Conservation (phyloP, 1,140 invertebrate species). For the Pteromalus puparum region DNA sequence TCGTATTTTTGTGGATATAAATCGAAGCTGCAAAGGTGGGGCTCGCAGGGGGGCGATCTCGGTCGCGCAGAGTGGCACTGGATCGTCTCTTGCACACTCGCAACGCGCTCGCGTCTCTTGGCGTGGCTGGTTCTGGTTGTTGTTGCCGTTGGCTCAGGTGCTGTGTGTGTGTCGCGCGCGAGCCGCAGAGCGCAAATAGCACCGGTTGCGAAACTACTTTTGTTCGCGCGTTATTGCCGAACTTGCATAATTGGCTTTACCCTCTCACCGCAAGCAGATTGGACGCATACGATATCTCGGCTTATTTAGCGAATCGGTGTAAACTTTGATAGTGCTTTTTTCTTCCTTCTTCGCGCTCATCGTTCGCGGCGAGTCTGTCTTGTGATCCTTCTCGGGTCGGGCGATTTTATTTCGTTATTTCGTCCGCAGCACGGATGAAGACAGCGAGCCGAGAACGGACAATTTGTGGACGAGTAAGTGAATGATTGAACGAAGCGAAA, state of each 20-base stretch:
- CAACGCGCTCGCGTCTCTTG: neutral
- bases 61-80: neutral
- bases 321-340: conserved; percentile 57
- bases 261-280: conserved; percentile 72
- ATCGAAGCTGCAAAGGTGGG: neutral
- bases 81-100: neutral
- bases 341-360: conserved; percentile 38
- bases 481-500: neutral
- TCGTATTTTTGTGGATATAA: no score
- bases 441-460: neutral
- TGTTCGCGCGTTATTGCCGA: conserved; percentile 64
- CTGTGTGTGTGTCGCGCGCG: neutral
- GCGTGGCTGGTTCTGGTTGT: neutral
- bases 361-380: conserved; percentile 36
- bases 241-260: conserved; percentile 71
- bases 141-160: neutral
- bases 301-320: conserved; percentile 65
- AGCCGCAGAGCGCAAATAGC: neutral
- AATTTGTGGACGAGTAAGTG: conserved; percentile 15
- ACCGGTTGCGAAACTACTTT: conserved; percentile 54
- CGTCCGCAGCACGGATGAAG: no score
- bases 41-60: neutral
- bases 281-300: conserved; percentile 65
- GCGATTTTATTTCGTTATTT: no score
- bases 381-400: neutral